phyloP scores from a whole-genome alignment of 2,113 vertebrate genomes.

The Mus pahari region DNA sequence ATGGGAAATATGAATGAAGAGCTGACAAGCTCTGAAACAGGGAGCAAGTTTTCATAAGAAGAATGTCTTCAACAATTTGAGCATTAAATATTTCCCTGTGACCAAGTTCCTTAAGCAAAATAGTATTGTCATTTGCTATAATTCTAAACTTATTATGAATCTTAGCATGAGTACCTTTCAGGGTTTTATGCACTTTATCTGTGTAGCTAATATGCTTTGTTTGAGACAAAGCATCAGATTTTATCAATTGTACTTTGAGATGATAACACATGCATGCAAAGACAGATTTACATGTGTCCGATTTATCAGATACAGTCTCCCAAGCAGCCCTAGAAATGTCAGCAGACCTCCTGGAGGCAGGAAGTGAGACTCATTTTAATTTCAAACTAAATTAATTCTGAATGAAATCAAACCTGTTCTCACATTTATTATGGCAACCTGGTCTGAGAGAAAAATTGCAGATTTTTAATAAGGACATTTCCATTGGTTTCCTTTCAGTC shows the following conservation, averaged over 20 bases:
- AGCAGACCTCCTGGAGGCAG: slow-evolving; percentile 78
- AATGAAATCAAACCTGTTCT: slow-evolving; percentile 85
- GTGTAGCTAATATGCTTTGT: neutral
- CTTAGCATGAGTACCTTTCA: slow-evolving; percentile 7
- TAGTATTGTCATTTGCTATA: slow-evolving; percentile 40
- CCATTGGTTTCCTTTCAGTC: slow-evolving; percentile 79
- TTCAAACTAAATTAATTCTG: slow-evolving; percentile 87
- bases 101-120: slow-evolving; percentile 36
- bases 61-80: neutral
- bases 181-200: slow-evolving; percentile 61
- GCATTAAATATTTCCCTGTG: slow-evolving; percentile 20
- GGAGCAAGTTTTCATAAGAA: neutral
- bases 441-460: slow-evolving; percentile 81
- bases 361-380: slow-evolving; percentile 83
- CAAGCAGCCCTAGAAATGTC: slow-evolving; percentile 77
- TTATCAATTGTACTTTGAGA: slow-evolving; percentile 51
- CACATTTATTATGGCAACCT: slow-evolving; percentile 83
- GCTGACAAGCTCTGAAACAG: neutral
- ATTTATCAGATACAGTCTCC: slow-evolving; percentile 30
- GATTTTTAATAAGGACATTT: slow-evolving; percentile 86
- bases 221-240: slow-evolving; percentile 26
- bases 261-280: neutral
- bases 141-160: slow-evolving; percentile 39
- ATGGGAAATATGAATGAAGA: neutral
- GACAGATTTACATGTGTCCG: neutral